Base-by-base conservation (phyloP, 35 echinoderm and acorn worm genomes). In the Ptychodera flava region DNA sequence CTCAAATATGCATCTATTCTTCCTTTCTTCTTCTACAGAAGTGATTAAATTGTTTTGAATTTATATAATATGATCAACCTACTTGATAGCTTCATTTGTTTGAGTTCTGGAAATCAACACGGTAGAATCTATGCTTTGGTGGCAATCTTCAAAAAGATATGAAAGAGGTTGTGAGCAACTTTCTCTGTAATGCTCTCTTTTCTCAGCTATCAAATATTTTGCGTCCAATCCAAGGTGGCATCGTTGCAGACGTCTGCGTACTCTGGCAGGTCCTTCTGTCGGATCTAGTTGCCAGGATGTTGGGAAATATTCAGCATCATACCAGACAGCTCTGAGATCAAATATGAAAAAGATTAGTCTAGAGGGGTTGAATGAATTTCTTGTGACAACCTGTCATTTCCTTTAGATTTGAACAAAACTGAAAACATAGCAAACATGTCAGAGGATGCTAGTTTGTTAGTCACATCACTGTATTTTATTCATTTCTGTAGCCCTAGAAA, bases 1-100 rank as follows among this genome's bases (percentile, higher is more conserved):
- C n/a, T n/a, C n/a, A n/a, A n/a, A n/a, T n/a, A n/a, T n/a, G n/a
- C n/a, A n/a, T n/a, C n/a, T n/a, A n/a, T n/a, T n/a, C n/a, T n/a
- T n/a, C n/a, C n/a, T n/a, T n/a, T n/a, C n/a, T n/a, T n/a, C n/a
- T n/a, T n/a, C n/a, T n/a, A n/a, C n/a, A n/a, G n/a, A n/a, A n/a
- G n/a, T n/a, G n/a, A n/a, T n/a, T n/a, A n/a, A n/a, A n/a, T n/a
- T n/a, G n/a, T n/a, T n/a, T n/a, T n/a, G n/a, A n/a, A n/a, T n/a
- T n/a, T n/a, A n/a, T n/a, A n/a, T n/a, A n/a, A n/a, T n/a, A n/a
- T n/a, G n/a, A n/a, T n/a, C n/a, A n/a, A 16, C 28, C 15, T 87
- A 97, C 94, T 91, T 97, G 32, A 98, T 98, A 80, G 91, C 88
- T 79, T 98, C 95, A 89, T 98, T 94, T 89, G 87, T 94, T 85